Conservation (phyloP, 64 coral and sea anemone species). For the Anthopleura sola region DNA sequence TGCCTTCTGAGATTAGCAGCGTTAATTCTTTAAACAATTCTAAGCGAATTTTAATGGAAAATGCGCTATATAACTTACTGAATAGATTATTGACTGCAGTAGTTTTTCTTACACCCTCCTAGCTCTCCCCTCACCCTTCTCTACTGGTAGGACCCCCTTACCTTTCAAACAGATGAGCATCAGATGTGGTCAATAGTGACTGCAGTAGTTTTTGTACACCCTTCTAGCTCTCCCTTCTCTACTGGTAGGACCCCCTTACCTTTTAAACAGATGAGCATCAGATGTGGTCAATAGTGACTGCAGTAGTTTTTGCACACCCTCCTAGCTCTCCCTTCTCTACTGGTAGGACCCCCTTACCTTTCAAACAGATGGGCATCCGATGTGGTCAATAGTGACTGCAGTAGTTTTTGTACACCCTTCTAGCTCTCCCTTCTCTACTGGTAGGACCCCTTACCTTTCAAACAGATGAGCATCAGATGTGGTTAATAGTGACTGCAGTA, state of each 20-base stretch:
- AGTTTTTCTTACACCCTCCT: constrained; percentile 69
- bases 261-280: constrained; percentile 82
- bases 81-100: too few relatives aligned
- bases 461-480: constrained; percentile 83
- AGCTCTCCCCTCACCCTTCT: too few relatives aligned
- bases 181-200: constrained; percentile 68
- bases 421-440: not conserved
- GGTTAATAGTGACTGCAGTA: constrained; percentile 80
- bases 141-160: constrained; percentile 4
- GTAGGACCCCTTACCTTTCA: constrained; percentile 64
- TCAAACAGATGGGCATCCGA: constrained; percentile 81
- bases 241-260: constrained; percentile 25
- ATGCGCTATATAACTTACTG: too few relatives aligned
- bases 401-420: constrained; percentile 71
- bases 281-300: constrained; percentile 74
- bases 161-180: constrained; percentile 87
- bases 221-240: not conserved
- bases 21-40: too few relatives aligned
- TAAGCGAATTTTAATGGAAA: too few relatives aligned
- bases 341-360: constrained; percentile 40
- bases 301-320: constrained; percentile 78
- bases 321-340: not conserved
- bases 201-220: constrained; percentile 80
- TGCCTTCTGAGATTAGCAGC: too few relatives aligned
- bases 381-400: constrained; percentile 85